Evolutionary conservation across 1,140 invertebrate genomes (phyloP), one percentile per base, ranked within the genome.

Genomic region (Drosophila carrolli): DNA sequence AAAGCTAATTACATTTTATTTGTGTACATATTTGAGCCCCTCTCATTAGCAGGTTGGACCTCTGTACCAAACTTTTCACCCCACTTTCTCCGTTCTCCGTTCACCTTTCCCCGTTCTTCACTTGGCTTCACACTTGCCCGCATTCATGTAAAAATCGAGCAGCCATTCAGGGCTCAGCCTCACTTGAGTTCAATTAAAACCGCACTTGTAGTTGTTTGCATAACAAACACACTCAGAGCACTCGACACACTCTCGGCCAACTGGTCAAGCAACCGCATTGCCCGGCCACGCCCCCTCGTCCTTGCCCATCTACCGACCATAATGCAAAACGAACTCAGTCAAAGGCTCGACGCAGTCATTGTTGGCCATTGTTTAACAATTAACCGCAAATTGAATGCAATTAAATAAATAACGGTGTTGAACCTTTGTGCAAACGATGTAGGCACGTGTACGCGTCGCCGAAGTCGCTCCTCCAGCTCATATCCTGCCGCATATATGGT

Each of bases 361-460:
- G 58, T 59, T 51, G 73, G 38, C 57, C 66, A 89, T 88, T 89
- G 80, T 88, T 88, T 88, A 88, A 88, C 84, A 88, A 88, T 88
- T 88, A 88, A 89, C 84, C 84, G 76, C 84, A 88, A 88, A 88
- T 88, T 89, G 84, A 88, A 88, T 88, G 84, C 84, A 88, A 88
- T 88, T 89, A 88, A 88, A 88, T 89, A 88, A 88, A 88, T 89
- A 88, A 89, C 84, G 75, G 84, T 80, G 84, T 88, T 88, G 80
- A 78, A 89, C 80, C 84, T 81, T 84, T 88, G 63, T 79, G 83
- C 85, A 86, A 86, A 86, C 62, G 70, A 59, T 65, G 79, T 88
- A 83, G 75, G 81, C 73, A 68, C 51, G 51, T 71, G 75, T 81
- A 68, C 41, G 74, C 72, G 68, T 51, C 51, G 57, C 44, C 57